phyloP scores from a whole-genome alignment of 2,888 invertebrate genomes.

The Heliconius ethilla region DNA sequence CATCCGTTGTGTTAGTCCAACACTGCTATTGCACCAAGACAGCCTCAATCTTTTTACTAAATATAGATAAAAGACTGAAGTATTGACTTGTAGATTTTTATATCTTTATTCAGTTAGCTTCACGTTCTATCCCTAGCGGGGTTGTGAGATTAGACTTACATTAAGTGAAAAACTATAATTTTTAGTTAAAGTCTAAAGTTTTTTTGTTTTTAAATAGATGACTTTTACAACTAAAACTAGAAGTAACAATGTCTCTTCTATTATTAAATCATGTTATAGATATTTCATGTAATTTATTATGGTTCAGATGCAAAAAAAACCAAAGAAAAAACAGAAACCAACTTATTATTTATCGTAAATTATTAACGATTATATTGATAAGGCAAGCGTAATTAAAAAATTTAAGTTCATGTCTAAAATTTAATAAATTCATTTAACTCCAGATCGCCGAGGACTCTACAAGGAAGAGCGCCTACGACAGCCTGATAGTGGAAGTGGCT shows the following conservation, averaged over 20 bases:
- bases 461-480: conserved; percentile 89
- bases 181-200: too few species aligned
- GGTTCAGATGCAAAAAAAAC: neutral
- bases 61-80: too few species aligned
- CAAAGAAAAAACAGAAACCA: too few species aligned
- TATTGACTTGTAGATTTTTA: too few species aligned
- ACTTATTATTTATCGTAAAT: too few species aligned
- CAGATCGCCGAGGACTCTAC: conserved; percentile 88
- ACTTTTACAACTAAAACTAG: neutral
- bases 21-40: too few species aligned
- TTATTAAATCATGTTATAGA: neutral
- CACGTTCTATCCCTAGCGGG: too few species aligned
- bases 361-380: neutral
- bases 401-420: neutral
- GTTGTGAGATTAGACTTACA: neutral
- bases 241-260: neutral
- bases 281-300: neutral
- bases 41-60: too few species aligned
- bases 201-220: too few species aligned
- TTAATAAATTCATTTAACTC: conserved; percentile 27
- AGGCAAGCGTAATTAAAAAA: neutral
- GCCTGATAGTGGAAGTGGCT: conserved; percentile 88
- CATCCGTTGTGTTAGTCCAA: too few species aligned
- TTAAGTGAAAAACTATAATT: too few species aligned
- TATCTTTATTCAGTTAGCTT: neutral